A percentile compares a stretch with the other conserved stretches of the same genome.
phyloP scores from a whole-genome alignment of 2,888 invertebrate genomes.

The Orgyia antiqua region DNA sequence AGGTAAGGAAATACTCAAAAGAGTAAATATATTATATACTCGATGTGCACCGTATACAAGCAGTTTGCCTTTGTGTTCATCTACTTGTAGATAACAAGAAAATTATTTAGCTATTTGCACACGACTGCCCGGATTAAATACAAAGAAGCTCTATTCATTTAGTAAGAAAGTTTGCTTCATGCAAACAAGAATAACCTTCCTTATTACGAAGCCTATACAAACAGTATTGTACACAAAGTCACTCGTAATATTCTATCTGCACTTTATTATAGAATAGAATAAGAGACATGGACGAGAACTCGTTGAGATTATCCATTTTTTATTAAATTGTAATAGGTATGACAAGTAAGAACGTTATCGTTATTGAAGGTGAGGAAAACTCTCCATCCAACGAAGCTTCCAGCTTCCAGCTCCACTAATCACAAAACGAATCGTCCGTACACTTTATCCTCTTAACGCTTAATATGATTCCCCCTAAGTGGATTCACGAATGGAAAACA shows the following conservation, averaged over 20 bases:
- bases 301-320: conserved; percentile 14
- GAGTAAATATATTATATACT: no score
- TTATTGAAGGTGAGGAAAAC: conserved; percentile 28
- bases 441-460: conserved; percentile 48
- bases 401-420: conserved; percentile 47
- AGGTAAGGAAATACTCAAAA: conserved; percentile 79
- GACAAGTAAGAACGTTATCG: conserved; percentile 6
- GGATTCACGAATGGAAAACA: conserved; percentile 16
- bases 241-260: no score
- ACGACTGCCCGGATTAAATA: conserved; percentile 20
- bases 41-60: no score
- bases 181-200: conserved; percentile 43
- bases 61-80: background rate
- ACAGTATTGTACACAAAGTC: conserved; percentile 27
- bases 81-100: conserved; percentile 14
- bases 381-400: conserved; percentile 26
- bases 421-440: conserved; percentile 27
- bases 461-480: conserved; percentile 43
- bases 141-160: conserved; percentile 40
- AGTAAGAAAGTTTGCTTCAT: conserved; percentile 39
- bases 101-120: conserved; percentile 25
- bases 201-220: conserved; percentile 50
- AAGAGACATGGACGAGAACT: no score
- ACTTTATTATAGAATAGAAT: no score
- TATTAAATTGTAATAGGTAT: conserved; percentile 15